Evolutionary conservation across 2,888 invertebrate genomes (phyloP), one percentile per base, ranked within the genome.

Genomic region (Metopia argyrocephala): DNA sequence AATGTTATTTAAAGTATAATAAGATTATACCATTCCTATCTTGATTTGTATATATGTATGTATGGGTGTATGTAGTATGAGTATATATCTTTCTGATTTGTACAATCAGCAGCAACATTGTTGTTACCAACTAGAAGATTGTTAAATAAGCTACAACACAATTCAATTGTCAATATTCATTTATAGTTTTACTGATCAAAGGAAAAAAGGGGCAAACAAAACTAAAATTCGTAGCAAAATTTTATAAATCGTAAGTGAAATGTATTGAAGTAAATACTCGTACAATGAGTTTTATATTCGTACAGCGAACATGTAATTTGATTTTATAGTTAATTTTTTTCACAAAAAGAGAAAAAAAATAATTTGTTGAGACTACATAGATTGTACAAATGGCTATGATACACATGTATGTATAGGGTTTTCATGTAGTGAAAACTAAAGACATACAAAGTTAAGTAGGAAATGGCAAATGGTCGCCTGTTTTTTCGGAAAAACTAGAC

Each of bases 1-100:
- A 66, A 70, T 48, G 23, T 70, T 61, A 18, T 61, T 70, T 64
- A 64, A 64, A 73, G 73, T 64, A 57, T 73, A 73, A 73, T 73
- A 57, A 56, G 56, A 73, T 73, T 73, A 73, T 73, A 56, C 0
- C 15, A 9, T 38, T 3, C 38, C 12, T 15, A 38, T 38, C 15
- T 38, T 38, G 9, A 38, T 15, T n/a, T 15, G 38, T 38, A 12
- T 38, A 9, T 9, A 3, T 38, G 15, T 12, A 1, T 12, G 6
- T 38, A 12, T 38, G 9, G 0, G 38, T 38, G 12, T 15, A 38
- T 38, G 9, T 38, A n/a, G n/a, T n/a, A n/a, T 38, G 12, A 12
- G 15, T 6, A 38, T 31, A 12, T 12, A 31, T 12, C 31, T 12
- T 31, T 12, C 12, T 12, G n/a, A n/a, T n/a, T 62, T 52, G 28